Evolutionary conservation across 2,888 invertebrate genomes (phyloP), one percentile per base, ranked within the genome.

Genomic region (Mylabris sibirica): DNA sequence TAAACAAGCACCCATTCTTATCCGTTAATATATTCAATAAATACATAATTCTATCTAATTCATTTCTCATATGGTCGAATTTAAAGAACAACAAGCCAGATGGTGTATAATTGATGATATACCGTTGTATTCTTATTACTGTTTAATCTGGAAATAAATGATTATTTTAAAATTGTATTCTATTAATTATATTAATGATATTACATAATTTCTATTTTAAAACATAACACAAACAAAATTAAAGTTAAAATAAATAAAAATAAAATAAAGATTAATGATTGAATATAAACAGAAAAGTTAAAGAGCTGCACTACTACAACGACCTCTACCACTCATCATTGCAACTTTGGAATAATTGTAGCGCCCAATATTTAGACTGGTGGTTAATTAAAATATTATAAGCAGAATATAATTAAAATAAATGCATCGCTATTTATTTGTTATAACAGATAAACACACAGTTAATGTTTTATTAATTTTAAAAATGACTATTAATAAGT

Each of bases 1-100:
- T 81, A 90, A 83, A 82, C 90, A 90, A 83, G 88, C 87, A 81
- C 90, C 90, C 90, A 90, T 90, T 78, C 78, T 83, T 76, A 82
- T 83, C 80, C 79, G 81, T 80, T 70, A 60, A 17, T 64, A 24
- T 41, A 60, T 68, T 22, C 53, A 22, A 53, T 22, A 53, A 53
- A 53, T 53, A 53, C 53, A 53, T 53, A 53, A 53, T 44, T n/a
- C 53, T 22, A 22, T 53, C 22, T 22, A 22, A 6, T 53, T 22
- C 2, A 53, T 53, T 53, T 44, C 5, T 17, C 17, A 44, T 17
- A 22, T 22, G 22, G 53, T 30, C 30, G 30, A 8, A 30, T 30
- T 30, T 30, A 30, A 30, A 30, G 30, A 30, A 8, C 30, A 30
- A 8, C 30, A 30, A 30, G 22, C 22, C 53, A 53, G 53, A 53